phyloP scores from a whole-genome alignment of 2,113 vertebrate species.

The Seriola rivoliana region DNA sequence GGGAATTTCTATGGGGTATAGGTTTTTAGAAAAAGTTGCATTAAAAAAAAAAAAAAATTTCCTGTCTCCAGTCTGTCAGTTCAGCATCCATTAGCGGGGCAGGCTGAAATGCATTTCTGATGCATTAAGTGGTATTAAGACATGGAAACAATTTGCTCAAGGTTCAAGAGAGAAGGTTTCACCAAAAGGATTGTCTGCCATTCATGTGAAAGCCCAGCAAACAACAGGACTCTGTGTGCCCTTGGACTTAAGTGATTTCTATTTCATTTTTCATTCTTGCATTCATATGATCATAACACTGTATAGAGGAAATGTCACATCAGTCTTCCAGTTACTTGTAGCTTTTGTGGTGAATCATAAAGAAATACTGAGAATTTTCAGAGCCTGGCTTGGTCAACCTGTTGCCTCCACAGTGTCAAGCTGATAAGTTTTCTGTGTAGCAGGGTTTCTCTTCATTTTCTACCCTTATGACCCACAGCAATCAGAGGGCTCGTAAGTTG shows the following conservation, averaged over 20 bases:
- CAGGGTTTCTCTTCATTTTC: background rate
- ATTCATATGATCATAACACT: conserved; percentile 53
- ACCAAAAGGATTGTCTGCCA: conserved; percentile 48
- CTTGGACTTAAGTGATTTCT: conserved; percentile 65
- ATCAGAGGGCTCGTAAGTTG: background rate
- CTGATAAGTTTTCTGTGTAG: background rate
- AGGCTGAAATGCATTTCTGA: conserved; percentile 26
- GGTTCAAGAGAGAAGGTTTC: conserved; percentile 52
- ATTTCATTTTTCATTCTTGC: conserved; percentile 45
- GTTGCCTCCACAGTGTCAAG: background rate
- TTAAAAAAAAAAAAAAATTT: conserved; percentile 9
- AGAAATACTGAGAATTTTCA: background rate
- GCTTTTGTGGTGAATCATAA: conserved; percentile 32
- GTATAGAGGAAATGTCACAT: conserved; percentile 19
- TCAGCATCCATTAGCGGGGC: conserved; percentile 55
- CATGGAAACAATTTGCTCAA: conserved; percentile 55
- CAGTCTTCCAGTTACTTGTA: conserved; percentile 10
- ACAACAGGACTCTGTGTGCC: conserved; percentile 48
- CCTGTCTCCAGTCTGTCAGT: background rate
- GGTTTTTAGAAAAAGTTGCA: conserved; percentile 41
- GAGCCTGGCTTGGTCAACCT: conserved; percentile 2
- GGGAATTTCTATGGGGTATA: conserved; percentile 31
- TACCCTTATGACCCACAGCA: background rate
- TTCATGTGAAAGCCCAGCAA: conserved; percentile 35
- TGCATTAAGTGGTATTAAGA: conserved; percentile 64